Evolutionary conservation across 2,888 invertebrate species (phyloP), one percentile per base, ranked within the genome.

Genomic region (Lepidocyrtinus sp.): DNA sequence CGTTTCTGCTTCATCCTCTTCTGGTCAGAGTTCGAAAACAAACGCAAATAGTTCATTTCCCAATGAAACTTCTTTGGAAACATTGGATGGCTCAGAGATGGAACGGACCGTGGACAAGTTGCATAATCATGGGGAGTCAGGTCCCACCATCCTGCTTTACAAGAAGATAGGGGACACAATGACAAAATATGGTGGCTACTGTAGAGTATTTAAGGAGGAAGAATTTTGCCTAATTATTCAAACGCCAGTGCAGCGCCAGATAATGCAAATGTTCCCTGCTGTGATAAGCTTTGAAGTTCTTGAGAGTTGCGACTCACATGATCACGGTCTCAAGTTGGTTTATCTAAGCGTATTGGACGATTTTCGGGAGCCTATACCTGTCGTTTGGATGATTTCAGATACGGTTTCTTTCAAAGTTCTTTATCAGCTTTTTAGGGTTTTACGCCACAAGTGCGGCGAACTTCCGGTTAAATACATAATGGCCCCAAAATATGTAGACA

Each of bases 211-310:
- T 50, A 62, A 61, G 2, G 69, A 70, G 1, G 79, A 82, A 19
- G 85, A 86, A 55, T 82, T 84, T 36, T 82, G 83, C 65, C 36
- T 85, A 15, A 76, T 86, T 19, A 55, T 86, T 21, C 86, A 86
- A 81, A 85, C 85, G 3, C 86, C 86, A 17, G 80, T 85, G 9
- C 86, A 86, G 36, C 73, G 86, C 5, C 84, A 85, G 62, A 65
- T 86, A 9, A 69, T 86, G 71, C 83, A 85, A 74, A 75, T 81
- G 80, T 84, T 85, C 62, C 76, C 83, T 1, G 75, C 78, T 27
- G 65, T 84, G 1, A 63, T 86, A 5, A 64, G 81, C 22, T 27
- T 85, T 19, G 86, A 86, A 65, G 70, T 83, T 17, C 55, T 84
- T n/a, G 78, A 84, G 46, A 83, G 83, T 7, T 55, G 70, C 7